phyloP scores from a whole-genome alignment of 1,140 invertebrate genomes.

The Anagrus nilaparvatae region DNA sequence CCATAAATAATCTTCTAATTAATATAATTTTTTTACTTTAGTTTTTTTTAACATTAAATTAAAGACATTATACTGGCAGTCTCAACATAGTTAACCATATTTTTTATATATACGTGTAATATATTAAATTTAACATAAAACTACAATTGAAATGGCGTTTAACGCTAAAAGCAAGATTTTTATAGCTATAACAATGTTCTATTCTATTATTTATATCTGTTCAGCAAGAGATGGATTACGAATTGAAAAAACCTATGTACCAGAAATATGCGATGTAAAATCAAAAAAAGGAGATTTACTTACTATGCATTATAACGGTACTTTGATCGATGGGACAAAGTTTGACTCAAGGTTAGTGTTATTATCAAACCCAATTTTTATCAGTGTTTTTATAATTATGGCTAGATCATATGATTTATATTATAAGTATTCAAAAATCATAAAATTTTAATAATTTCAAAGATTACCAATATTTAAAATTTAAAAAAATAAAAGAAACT shows the following conservation, averaged over 20 bases:
- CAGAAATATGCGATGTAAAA: conserved; percentile 70
- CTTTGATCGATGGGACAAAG: conserved; percentile 75
- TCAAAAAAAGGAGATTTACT: conserved; percentile 81
- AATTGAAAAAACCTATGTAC: conserved; percentile 70
- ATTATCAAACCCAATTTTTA: no score
- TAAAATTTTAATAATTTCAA: no score
- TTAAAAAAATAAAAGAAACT: no score
- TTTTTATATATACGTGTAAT: background rate
- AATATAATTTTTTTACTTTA: no score
- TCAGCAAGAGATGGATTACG: conserved; percentile 49
- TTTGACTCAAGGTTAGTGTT: conserved; percentile 83
- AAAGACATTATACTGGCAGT: no score
- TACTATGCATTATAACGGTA: conserved; percentile 90
- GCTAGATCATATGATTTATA: no score
- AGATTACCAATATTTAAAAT: no score
- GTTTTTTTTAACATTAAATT: no score
- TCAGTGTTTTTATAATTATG: no score
- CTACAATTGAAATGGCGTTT: background rate
- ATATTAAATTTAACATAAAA: background rate
- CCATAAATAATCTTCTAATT: no score
- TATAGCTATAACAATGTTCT: conserved; percentile 5
- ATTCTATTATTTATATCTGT: conserved; percentile 7
- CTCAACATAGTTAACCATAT: no score
- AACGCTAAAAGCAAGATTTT: background rate
- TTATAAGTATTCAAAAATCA: no score